A percentile compares a stretch with the other conserved stretches of the same genome.
Evolutionary conservation across 2,113 vertebrate species (phyloP).

Genomic region (Rhynchopsitta pachyrhyncha): DNA sequence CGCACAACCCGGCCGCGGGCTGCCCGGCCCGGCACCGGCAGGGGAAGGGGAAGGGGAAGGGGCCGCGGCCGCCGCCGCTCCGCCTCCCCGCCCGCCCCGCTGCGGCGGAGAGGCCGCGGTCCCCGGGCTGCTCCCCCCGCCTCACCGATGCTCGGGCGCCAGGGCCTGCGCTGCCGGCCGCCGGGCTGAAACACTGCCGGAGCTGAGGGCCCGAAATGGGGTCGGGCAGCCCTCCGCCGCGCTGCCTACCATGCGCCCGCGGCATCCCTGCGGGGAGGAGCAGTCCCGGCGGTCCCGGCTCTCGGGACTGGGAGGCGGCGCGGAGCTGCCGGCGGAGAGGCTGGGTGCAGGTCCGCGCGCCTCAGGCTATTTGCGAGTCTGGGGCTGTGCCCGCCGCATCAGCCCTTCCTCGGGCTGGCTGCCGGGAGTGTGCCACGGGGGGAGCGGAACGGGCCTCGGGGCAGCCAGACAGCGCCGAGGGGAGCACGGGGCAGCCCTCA

Average conservation of each 20-base stretch:
- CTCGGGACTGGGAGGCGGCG: not conserved
- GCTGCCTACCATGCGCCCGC: not conserved
- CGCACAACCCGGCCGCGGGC: not conserved
- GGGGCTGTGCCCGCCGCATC: not conserved
- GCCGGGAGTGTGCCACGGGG: not conserved
- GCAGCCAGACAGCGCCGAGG: accelerated
- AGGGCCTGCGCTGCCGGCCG: not conserved
- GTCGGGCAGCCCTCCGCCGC: not conserved
- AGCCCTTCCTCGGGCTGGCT: not conserved
- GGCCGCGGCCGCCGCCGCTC: not conserved
- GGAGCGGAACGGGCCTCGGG: not conserved
- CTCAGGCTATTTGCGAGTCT: not conserved
- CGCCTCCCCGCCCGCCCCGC: not conserved
- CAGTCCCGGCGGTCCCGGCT: not conserved
- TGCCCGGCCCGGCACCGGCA: not conserved
- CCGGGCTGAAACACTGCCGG: not conserved
- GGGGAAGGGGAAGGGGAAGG: not conserved
- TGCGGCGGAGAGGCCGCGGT: not conserved
- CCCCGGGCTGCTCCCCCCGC: not conserved
- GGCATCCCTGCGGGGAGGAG: not conserved
- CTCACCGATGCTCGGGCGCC: not conserved
- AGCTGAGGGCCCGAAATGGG: not conserved
- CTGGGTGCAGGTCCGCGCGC: not conserved
- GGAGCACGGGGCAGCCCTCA: not conserved
- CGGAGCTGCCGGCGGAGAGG: not conserved